Base-by-base conservation (phyloP, 1,140 invertebrate genomes). In the Akabosia matsudoensis region DNA sequence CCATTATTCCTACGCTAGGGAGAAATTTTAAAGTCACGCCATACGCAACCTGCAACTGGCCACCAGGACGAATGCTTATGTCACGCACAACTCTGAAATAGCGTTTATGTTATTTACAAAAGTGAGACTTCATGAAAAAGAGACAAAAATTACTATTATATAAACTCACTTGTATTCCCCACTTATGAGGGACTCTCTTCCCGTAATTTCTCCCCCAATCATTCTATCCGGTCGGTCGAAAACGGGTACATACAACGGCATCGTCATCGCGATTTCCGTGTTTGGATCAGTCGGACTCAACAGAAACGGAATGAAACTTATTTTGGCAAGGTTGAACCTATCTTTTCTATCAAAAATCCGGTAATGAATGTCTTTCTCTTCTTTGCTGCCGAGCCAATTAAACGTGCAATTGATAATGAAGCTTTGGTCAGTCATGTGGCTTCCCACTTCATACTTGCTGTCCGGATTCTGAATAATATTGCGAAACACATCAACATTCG, bases 1-100 rank as follows among this genome's bases (percentile, higher is more conserved):
- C 91, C 91, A 99, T 96, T 88, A 99, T 96, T 18, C 97, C 97
- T 54, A 98, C 91, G 34, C 93, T 92, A 61, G 96, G 92, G 67
- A 93, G 91, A 86, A 95, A 95, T 79, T 90, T 89, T 37, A 82
- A 75, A 0, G 90, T 93, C 0, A 97, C 95, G 0, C 95, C 96
- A 0, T 94, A 91, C 51, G 94, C 89, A 16, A 98, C 86, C 0
- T 92, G 92, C 13, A 98, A 85, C 83, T 92, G 93, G 14, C 94
- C 95, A 28, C 92, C 92, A 1, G 94, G 94, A 71, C 93, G 85
- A 2, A 98, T 90, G 82, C 94, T 97, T 37, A 98, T 96, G 83
- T 98, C 96, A 81, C 93, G 89, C 16, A 77, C 74, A 70, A 81
- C 78, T 18, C 78, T 28, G 80, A 33, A 83, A 52, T 79, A 56